phyloP scores from a whole-genome alignment of 2,113 vertebrate genomes.

The Siniperca chuatsi region DNA sequence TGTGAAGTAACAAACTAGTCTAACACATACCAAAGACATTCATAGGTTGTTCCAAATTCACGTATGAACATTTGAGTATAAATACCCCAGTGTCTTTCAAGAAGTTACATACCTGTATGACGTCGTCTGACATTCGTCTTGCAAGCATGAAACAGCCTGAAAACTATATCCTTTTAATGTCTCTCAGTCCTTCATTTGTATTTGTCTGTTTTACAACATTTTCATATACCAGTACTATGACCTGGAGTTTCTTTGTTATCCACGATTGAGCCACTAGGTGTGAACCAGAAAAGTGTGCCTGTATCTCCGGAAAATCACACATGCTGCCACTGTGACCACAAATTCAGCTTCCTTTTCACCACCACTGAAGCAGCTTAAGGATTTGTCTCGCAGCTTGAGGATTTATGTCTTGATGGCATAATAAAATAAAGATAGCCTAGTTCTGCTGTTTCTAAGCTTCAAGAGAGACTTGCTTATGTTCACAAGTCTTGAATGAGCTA shows the following conservation, averaged over 20 bases:
- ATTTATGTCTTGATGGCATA: conserved; percentile 59
- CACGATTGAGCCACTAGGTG: conserved; percentile 46
- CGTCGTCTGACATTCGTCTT: background rate
- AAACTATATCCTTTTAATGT: conserved; percentile 6
- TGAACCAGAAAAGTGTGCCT: conserved; percentile 28
- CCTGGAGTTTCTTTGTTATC: conserved; percentile 34
- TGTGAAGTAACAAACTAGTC: background rate
- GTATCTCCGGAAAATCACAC: conserved; percentile 46
- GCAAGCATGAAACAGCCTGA: background rate
- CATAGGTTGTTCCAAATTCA: background rate
- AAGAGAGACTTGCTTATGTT: conserved; percentile 41
- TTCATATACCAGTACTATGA: conserved; percentile 13
- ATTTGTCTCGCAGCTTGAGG: conserved; percentile 62
- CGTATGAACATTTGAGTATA: background rate
- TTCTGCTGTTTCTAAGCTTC: conserved; percentile 34
- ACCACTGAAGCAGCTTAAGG: conserved; percentile 48
- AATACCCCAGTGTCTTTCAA: background rate
- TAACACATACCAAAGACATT: background rate
- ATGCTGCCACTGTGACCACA: conserved; percentile 48
- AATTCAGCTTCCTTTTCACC: conserved; percentile 52
- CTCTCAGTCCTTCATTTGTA: background rate
- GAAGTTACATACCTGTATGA: background rate
- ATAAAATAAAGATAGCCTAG: conserved; percentile 57
- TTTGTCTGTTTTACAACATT: conserved; percentile 19
- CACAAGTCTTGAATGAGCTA: conserved; percentile 39